phyloP scores from a whole-genome alignment of 2,797 vertebrate species.

The Propithecus perrieri region DNA sequence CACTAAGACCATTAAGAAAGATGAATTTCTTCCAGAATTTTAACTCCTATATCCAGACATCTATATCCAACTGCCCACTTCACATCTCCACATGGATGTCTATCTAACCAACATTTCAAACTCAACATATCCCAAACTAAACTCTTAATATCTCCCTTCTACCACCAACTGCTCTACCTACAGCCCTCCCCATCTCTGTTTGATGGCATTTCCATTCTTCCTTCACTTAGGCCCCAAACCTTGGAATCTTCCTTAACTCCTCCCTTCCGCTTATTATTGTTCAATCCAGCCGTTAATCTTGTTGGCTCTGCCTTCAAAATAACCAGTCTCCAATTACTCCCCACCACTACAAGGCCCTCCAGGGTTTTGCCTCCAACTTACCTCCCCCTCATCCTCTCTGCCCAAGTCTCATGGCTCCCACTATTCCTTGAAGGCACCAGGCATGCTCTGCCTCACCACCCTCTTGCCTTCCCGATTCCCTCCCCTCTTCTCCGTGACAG shows the following conservation, averaged over 20 bases:
- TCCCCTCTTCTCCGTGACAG: not conserved
- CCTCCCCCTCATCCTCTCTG: not conserved
- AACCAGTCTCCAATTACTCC: not conserved
- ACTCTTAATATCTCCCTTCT: not conserved
- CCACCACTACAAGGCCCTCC: not conserved
- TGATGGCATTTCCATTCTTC: not conserved
- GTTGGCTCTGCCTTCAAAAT: not conserved
- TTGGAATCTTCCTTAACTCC: not conserved
- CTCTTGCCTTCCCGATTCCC: not conserved
- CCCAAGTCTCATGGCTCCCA: not conserved
- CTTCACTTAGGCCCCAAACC: not conserved
- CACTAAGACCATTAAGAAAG: constrained; percentile 19
- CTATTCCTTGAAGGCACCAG: not conserved
- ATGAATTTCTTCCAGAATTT: not conserved
- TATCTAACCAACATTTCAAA: not conserved
- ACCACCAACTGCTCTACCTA: not conserved
- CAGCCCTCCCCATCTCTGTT: not conserved
- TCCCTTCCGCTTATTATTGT: not conserved
- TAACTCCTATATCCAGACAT: not conserved
- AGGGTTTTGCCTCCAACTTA: not conserved
- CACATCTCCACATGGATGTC: rapidly evolving
- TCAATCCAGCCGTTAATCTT: not conserved
- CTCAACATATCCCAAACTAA: not conserved
- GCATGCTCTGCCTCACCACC: not conserved
- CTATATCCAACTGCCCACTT: not conserved